Conservation (phyloP, 1,140 invertebrate genomes). For the Cyrtorhinus lividipennis region DNA sequence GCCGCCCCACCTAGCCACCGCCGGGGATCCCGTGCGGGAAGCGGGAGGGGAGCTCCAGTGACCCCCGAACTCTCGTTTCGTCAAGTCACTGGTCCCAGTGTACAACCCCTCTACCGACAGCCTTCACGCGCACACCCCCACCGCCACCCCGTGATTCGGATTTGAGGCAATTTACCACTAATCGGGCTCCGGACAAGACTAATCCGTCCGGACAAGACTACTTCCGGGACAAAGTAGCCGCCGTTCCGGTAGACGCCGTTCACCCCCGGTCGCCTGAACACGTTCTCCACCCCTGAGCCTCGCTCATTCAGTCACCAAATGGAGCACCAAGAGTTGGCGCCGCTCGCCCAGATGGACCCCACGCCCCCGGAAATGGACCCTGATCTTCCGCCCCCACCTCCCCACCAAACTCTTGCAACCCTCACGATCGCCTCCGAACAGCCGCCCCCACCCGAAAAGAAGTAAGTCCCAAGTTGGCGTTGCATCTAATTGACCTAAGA, state of each 20-base stretch:
- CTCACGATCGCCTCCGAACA: slow-evolving; percentile 12
- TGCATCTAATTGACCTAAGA: too few species aligned
- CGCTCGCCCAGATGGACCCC: slow-evolving; percentile 8
- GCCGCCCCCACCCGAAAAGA: slow-evolving; percentile 8
- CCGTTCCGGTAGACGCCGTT: too few species aligned
- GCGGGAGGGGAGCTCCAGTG: slow-evolving; percentile 9
- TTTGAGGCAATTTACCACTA: too few species aligned
- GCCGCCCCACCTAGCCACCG: not conserved
- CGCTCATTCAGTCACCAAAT: too few species aligned
- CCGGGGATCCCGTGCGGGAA: not conserved
- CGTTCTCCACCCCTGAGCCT: too few species aligned
- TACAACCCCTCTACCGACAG: not conserved
- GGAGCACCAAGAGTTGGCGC: slow-evolving; percentile 3
- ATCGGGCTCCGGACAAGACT: too few species aligned
- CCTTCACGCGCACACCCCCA: not conserved
- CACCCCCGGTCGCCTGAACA: too few species aligned
- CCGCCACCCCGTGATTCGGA: too few species aligned
- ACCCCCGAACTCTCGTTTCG: slow-evolving; percentile 1
- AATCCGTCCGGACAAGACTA: too few species aligned
- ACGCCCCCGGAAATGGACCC: slow-evolving; percentile 13
- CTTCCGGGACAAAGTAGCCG: too few species aligned
- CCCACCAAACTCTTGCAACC: slow-evolving; percentile 1
- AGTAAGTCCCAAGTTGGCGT: slow-evolving; percentile 4
- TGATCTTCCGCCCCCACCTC: slow-evolving; percentile 10
- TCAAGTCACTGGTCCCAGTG: not conserved